Conservation (phyloP, 2,888 invertebrate genomes). For the Pecten maximus region DNA sequence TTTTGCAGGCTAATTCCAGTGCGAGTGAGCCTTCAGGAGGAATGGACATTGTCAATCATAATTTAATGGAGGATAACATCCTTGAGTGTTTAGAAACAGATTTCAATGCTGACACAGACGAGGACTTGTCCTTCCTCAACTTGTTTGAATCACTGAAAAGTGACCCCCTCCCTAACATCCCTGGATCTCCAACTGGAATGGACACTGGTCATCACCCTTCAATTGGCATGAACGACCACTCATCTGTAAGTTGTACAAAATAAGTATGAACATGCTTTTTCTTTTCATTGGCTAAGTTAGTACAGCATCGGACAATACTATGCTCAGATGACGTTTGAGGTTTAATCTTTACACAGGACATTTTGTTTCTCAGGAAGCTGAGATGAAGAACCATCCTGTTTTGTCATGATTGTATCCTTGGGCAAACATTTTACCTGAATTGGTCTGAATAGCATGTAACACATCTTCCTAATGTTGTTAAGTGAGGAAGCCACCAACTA, state of each 20-base stretch:
- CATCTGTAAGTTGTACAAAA: too few relatives aligned
- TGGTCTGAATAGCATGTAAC: too few relatives aligned
- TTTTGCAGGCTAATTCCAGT: slow-evolving; percentile 54
- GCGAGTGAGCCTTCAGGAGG: slow-evolving; percentile 4
- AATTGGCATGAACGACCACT: background rate
- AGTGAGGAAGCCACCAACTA: too few relatives aligned
- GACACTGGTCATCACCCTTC: background rate
- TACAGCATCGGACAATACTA: too few relatives aligned
- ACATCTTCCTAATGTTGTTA: too few relatives aligned
- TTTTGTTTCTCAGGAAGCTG: too few relatives aligned
- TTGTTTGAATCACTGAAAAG: background rate
- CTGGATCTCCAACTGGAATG: background rate
- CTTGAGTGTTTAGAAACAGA: slow-evolving; percentile 11
- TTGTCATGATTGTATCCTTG: too few relatives aligned
- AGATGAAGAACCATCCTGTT: too few relatives aligned
- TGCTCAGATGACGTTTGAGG: too few relatives aligned
- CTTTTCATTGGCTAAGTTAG: too few relatives aligned
- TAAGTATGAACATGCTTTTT: background rate
- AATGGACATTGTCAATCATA: slow-evolving; percentile 5
- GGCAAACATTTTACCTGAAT: too few relatives aligned
- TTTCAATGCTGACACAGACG: background rate
- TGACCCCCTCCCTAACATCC: background rate
- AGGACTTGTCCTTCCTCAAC: background rate
- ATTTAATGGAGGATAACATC: slow-evolving; percentile 9
- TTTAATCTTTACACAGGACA: too few relatives aligned